Base-by-base conservation (phyloP, 1,140 invertebrate genomes). In the Meloidogyne exigua region DNA sequence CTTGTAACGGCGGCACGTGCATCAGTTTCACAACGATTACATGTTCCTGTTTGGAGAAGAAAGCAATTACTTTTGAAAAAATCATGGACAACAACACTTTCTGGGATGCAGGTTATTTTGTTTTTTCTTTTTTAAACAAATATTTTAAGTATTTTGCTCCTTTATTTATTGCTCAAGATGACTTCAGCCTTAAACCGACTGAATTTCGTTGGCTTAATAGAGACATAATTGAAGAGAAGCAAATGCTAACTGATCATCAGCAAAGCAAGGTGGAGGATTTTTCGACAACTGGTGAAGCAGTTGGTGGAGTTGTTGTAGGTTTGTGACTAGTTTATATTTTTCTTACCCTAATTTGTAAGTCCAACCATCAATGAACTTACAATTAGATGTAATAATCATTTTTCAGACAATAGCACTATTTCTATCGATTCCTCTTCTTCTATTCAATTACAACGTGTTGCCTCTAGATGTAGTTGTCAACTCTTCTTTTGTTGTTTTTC, bases 401-500 rank as follows among this genome's bases (percentile, higher is more conserved):
- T 18, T 78, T 44, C 32, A 42, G 68, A 77, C 28, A 76, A 76
- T 44, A 49, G 28, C 42, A 64, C 15, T 32, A 62, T 11, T 23
- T n/a, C 57, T 4, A 32, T 44, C n/a, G 36, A 78, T 28, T 26
- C 15, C 7, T 26, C 44, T 49, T 21, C 28, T 3, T 21, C 76
- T 64, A 67, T 68, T 76, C 91, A 98, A 89, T 89, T 98, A 5
- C 95, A 98, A 90, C 90, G 96, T 66, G 97, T 98, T 78, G 95
- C 97, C 15, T 97, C 95, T 0, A 90, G 95, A 9, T 99, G 96
- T 89, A 93, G 93, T 85, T 98, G 96, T 88, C 95, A 98, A 89
- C 96, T 99, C 88, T 96, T 95, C 88, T 99, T 96, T 88, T 95
- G 94, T 42, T 93, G 93, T 72, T 98, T 96, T 87, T 93, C 93